Percentiles rank a stretch among this genome's conserved stretches.
These are phyloP conservation scores for Heliangelus exortis DNA, from an alignment of 2,797 vertebrate genomes.

Conservation along the genomic window DNA sequence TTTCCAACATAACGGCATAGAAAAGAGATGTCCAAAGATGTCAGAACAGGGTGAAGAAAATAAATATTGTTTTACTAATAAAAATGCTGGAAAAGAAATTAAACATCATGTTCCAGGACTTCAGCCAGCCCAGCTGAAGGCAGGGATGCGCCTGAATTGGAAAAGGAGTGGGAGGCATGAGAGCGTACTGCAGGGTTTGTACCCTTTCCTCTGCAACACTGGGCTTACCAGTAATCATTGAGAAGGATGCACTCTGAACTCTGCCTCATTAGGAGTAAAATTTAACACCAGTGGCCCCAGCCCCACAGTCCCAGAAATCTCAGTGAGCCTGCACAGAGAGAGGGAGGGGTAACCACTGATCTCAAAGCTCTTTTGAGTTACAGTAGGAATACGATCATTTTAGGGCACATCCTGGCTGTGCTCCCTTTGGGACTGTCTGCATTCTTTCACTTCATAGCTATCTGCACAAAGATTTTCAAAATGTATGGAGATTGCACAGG, in stretches of 20 bases:
- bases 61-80: background rate
- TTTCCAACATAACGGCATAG: background rate
- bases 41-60: background rate
- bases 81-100: background rate
- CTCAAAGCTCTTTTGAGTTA: background rate
- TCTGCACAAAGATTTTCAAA: conserved; percentile 15
- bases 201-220: background rate
- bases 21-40: background rate
- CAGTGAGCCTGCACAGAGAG: background rate
- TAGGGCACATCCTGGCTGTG: background rate
- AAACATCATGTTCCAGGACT: background rate
- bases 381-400: background rate
- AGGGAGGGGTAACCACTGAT: background rate
- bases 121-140: background rate
- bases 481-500: background rate
- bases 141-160: background rate
- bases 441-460: conserved; percentile 18
- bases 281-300: background rate
- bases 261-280: background rate
- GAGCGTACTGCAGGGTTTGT: background rate
- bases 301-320: background rate
- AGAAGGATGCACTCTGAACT: background rate
- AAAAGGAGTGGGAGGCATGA: background rate
- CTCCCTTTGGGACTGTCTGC: background rate
- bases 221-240: background rate